Evolutionary conservation across 2,797 vertebrate species (phyloP).

Genomic region (Acanthornis magna): DNA sequence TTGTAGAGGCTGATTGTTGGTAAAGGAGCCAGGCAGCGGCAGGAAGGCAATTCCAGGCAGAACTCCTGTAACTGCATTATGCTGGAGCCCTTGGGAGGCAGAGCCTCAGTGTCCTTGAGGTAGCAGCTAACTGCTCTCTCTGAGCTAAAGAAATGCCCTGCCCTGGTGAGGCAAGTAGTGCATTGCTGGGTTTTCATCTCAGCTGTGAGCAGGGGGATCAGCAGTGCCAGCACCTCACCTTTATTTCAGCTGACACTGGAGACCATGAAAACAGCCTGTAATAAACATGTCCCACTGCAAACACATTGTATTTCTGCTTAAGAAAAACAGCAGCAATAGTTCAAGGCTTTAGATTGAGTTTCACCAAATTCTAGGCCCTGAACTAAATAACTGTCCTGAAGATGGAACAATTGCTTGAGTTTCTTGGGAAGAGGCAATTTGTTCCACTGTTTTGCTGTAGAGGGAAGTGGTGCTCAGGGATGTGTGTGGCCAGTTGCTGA

Average conservation of each 20-base stretch:
- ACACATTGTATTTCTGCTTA: neutral
- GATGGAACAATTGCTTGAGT: neutral
- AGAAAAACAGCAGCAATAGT: neutral
- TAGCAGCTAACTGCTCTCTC: neutral
- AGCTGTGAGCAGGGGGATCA: neutral
- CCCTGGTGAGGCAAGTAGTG: neutral
- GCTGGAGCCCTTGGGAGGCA: neutral
- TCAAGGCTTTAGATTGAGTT: neutral
- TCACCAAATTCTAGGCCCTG: neutral
- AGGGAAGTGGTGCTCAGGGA: neutral
- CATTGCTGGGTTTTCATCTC: neutral
- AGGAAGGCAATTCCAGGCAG: neutral
- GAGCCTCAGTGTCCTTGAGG: neutral
- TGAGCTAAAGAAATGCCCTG: neutral
- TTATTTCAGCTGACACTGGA: neutral
- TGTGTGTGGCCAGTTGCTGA: neutral
- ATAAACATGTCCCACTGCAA: neutral
- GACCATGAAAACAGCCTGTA: neutral
- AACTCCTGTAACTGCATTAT: neutral
- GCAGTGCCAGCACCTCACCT: neutral
- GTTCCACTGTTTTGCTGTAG: neutral
- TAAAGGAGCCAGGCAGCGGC: neutral
- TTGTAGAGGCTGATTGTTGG: neutral
- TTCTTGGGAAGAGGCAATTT: neutral
- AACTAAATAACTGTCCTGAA: neutral